phyloP scores from a whole-genome alignment of 2,797 vertebrate species.

The Notamacropus eugenii region DNA sequence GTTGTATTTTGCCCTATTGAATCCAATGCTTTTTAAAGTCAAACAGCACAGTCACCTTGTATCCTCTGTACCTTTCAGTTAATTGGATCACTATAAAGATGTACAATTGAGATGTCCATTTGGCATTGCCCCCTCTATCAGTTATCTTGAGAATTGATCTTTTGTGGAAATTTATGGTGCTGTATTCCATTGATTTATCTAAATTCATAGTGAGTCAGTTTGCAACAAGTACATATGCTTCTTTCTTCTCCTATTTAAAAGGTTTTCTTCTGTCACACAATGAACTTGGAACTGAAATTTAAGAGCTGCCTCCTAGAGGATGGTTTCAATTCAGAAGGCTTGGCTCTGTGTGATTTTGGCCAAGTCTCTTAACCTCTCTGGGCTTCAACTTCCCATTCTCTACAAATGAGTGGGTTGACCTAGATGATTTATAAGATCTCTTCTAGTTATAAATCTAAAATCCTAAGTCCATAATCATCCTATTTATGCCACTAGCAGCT shows the following conservation, averaged over 20 bases:
- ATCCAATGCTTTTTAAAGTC: neutral
- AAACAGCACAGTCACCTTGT: neutral
- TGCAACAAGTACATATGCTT: neutral
- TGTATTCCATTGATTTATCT: neutral
- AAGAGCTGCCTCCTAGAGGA: neutral
- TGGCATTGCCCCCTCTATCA: neutral
- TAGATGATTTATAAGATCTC: neutral
- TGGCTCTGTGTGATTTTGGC: neutral
- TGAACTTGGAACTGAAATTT: neutral
- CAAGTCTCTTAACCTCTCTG: neutral
- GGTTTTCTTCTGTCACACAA: neutral
- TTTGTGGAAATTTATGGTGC: neutral
- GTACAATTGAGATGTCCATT: neutral
- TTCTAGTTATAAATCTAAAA: neutral
- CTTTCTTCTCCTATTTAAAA: neutral
- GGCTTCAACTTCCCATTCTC: neutral
- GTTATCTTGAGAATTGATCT: neutral
- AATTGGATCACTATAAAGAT: neutral
- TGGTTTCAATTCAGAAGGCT: neutral
- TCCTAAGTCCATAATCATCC: neutral
- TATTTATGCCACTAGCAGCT: neutral
- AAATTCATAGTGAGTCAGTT: neutral
- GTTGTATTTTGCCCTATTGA: neutral
- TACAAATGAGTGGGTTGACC: slow-evolving; percentile 23
- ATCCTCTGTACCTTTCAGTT: neutral